Evolutionary conservation across 2,113 vertebrate species (phyloP), one percentile per base, ranked within the genome.

Genomic region (Hippocampus abdominalis): DNA sequence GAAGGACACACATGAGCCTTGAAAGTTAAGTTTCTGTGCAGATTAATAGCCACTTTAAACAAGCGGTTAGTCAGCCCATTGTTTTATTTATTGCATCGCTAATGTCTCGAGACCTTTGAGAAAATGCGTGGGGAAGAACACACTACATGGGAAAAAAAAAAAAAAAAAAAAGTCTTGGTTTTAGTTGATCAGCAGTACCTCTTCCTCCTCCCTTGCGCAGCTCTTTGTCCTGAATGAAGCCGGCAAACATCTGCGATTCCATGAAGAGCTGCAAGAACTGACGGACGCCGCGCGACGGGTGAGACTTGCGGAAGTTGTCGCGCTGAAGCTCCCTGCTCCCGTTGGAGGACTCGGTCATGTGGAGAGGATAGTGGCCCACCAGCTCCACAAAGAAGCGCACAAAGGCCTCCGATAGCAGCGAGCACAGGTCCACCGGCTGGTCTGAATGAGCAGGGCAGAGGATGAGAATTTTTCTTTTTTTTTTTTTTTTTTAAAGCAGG

Each of bases 161-260:
- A 29, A 29, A 32, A 27, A 27, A 32, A 32, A 32, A 32, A 5
- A 1, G 32, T 36, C 2, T 36, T 36, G 5, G 32, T 36, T 36
- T 36, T 36, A 6, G 32, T 56, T 21, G 12, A 13, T 32, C 1
- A 44, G 39, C 7, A 7, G 60, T 48, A 97, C 97, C 97, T 95
- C 91, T 95, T 48, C 87, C 93, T 8, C 86, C 81, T 39, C 85
- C 95, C 84, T 95, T 96, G 63, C 94, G 89, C 29, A 98, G 94
- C 83, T 98, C 97, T 59, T 95, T 92, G 84, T 98, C 97, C 77
- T 98, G 97, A 81, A 98, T 94, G 89, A 99, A 99, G 36, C 96
- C 96, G 0, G 97, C 95, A 12, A 98, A 99, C 97, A 98, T 98
- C 88, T 99, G 97, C 0, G 97, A 98, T 40, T 98, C 96, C 97